Base-by-base conservation (phyloP, 2,888 invertebrate genomes). In the Luperina testacea region DNA sequence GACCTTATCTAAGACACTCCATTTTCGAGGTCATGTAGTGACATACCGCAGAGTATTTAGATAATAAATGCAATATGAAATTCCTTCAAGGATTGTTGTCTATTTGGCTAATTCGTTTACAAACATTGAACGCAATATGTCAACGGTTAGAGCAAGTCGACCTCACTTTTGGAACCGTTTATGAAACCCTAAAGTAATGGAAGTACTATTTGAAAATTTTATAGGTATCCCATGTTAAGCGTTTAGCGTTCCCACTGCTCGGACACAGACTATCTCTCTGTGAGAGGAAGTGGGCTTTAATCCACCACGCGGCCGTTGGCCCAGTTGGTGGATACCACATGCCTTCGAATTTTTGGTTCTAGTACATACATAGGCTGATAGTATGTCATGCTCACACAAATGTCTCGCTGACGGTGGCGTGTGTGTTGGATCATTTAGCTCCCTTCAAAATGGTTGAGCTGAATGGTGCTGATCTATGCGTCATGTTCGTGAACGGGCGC, bases 41-140 rank as follows among this genome's bases (percentile, higher is more conserved):
- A 48, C 38, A 38, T 67, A 51, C 27, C 13, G 11, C 17, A 70
- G 20, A 80, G 17, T 68, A 70, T 80, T 67, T n/a, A 61, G 9
- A 80, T 65, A 24, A 77, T 79, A 57, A 77, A 77, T 80, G 32
- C 24, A 38, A 24, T 48, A 20, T 51, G 57, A 79, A 69, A 61
- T 64, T 78, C 78, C 45, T 64, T 0, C 32, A 32, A 24, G 5
- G 24, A n/a, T 42, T 1, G 8, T 11, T n/a, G n/a, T 42, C 5
- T 20, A 71, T 13, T 59, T 63, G 20, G 0, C 6, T 8, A 17
- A 32, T 32, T n/a, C 13, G 53, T 20, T 73, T 13, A 38, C 0
- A n/a, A n/a, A 11, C 0, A 48, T 4, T 20, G 4, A 8, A 69
- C 51, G 69, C 24, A 9, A 38, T 6, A 70, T 11, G 17, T n/a